phyloP scores from a whole-genome alignment of 2,888 invertebrate genomes.

The Lapara coniferarum region DNA sequence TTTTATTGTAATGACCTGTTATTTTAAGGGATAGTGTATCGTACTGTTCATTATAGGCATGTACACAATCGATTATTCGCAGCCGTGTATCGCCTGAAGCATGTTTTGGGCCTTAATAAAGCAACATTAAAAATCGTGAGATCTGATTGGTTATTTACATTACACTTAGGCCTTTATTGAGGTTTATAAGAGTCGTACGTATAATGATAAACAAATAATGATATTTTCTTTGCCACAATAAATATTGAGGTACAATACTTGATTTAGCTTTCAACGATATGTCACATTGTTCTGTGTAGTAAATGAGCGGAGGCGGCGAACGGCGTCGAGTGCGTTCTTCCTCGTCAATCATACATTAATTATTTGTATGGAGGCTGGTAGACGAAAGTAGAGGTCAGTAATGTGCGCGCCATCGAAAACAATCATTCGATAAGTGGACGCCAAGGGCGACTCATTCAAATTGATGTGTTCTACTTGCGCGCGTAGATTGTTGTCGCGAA shows the following conservation, averaged over 20 bases:
- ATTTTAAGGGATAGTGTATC: conserved; percentile 48
- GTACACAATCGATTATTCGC: conserved; percentile 22
- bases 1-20: conserved; percentile 59
- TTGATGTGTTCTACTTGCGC: conserved; percentile 42
- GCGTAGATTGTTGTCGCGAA: neutral
- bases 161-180: neutral
- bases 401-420: conserved; percentile 65
- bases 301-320: conserved; percentile 40
- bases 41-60: conserved; percentile 25
- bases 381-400: conserved; percentile 58
- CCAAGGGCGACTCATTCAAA: conserved; percentile 58
- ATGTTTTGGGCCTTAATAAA: conserved; percentile 1
- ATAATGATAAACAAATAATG: conserved; percentile 48
- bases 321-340: conserved; percentile 42
- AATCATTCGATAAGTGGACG: conserved; percentile 64
- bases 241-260: neutral
- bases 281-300: conserved; percentile 31
- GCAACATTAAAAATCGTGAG: conserved; percentile 6
- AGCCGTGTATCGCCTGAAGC: conserved; percentile 21
- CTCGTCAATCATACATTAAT: conserved; percentile 57
- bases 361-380: conserved; percentile 58
- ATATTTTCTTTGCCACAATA: conserved; percentile 36
- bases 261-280: conserved; percentile 23
- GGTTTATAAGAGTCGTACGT: conserved; percentile 37
- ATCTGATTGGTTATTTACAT: conserved; percentile 19